Evolutionary conservation across 2,888 invertebrate species (phyloP).

Genomic region (Buathra laborator): DNA sequence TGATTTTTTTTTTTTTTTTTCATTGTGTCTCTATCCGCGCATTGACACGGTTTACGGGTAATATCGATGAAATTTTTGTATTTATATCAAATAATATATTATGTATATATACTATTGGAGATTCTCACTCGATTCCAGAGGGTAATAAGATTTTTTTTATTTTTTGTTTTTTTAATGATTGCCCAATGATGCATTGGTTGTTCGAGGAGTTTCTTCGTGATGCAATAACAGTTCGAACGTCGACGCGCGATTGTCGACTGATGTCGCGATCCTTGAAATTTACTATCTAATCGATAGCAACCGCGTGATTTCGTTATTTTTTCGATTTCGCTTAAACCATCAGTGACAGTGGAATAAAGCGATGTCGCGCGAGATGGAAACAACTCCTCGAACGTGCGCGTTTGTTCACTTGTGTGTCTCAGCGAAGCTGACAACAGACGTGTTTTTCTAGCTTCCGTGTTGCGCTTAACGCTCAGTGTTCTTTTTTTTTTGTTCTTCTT

Average conservation of each 20-base stretch:
- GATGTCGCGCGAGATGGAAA: constrained; percentile 19
- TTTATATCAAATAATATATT: constrained; percentile 62
- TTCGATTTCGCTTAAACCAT: background rate
- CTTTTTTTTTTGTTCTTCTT: constrained; percentile 22
- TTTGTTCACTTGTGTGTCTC: constrained; percentile 28
- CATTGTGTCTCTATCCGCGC: background rate
- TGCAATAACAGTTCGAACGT: constrained; percentile 3
- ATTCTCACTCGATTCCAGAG: constrained; percentile 67
- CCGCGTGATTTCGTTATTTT: constrained; percentile 20
- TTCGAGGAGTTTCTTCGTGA: constrained; percentile 29
- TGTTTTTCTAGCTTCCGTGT: constrained; percentile 4
- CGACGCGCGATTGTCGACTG: constrained; percentile 19
- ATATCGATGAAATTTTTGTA: constrained; percentile 47
- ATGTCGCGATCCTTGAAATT: constrained; percentile 28
- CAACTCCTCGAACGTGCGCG: constrained; percentile 34
- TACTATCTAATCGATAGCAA: constrained; percentile 52
- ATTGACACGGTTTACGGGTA: constrained; percentile 25
- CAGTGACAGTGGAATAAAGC: background rate
- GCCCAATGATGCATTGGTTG: background rate
- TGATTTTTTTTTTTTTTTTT: constrained; percentile 9
- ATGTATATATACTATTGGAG: constrained; percentile 53
- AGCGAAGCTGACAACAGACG: background rate
- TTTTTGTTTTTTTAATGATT: background rate
- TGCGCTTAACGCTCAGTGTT: constrained; percentile 13
- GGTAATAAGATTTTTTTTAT: constrained; percentile 53